Evolutionary conservation across 37 sponge, comb jelly and placozoan genomes (phyloP), one percentile per base, ranked within the genome.

Genomic region (Ianthella basta): DNA sequence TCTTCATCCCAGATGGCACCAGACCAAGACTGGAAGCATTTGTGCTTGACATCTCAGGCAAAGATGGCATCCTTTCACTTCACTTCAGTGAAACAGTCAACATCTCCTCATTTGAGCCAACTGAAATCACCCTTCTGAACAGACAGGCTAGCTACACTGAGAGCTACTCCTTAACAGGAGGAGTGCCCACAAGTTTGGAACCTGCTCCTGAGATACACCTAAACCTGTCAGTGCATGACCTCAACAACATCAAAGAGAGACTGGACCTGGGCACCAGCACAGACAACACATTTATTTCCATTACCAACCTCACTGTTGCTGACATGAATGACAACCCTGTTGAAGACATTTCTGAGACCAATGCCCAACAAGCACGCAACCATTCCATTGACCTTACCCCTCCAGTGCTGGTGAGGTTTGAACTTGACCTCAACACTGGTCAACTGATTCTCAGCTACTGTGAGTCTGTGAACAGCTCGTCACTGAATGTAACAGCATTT

Each of bases 11-110:
- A 24, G 95, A 95, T 79, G 81, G 59, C 0, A 89, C 92, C 33
- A 63, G 23, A 6, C 97, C 97, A 8, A 20, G 19, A 10, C 82
- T 97, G 19, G 73, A 57, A 16, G 69, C 41, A 21, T 97, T 87
- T 82, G 81, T 82, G 21, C 84, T 84, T 65, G 70, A 90, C 82
- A 39, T 75, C 54, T 75, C 78, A 25, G 93, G 87, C 24, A 32
- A 75, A 4, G 2, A 20, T 44, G 88, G 89, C 20, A n/a, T 77
- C 21, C 68, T 95, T 15, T 84, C 88, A 24, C 84, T 95, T 18
- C 81, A 89, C 65, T 95, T 95, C 80, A 67, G 86, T 40, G 96
- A 95, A 79, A 82, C 93, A 24, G 93, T 95, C 67, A 92, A 95
- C 63, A 61, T 90, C 57, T 69, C 86, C 16, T 94, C 97, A 19